Conservation (phyloP, 2,888 invertebrate species). For the Pristionchus exspectatus region DNA sequence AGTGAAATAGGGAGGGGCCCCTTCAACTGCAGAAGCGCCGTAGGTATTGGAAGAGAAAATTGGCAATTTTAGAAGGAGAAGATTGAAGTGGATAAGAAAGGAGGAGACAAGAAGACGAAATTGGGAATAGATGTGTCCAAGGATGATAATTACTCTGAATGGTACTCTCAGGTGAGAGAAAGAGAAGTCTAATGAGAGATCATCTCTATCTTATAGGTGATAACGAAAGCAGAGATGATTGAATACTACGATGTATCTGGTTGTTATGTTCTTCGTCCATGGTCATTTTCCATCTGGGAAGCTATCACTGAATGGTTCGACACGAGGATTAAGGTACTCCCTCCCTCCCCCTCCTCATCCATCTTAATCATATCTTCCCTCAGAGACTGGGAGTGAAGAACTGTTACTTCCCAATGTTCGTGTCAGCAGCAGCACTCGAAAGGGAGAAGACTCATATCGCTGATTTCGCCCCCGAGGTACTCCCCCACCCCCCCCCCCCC, state of each 20-base stretch:
- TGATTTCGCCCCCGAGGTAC: slow-evolving; percentile 97
- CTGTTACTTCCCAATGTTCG: slow-evolving; percentile 98
- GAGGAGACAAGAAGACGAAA: slow-evolving; percentile 91
- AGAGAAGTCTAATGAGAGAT: neutral
- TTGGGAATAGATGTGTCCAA: slow-evolving; percentile 93
- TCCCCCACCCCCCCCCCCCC: neutral
- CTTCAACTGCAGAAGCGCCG: too few species aligned
- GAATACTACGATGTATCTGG: slow-evolving; percentile 99
- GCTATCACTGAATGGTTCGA: slow-evolving; percentile 82
- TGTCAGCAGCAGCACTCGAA: slow-evolving; percentile 91
- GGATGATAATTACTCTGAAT: slow-evolving; percentile 92
- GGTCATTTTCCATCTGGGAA: slow-evolving; percentile 98
- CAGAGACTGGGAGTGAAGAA: slow-evolving; percentile 92
- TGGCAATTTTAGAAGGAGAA: slow-evolving; percentile 85
- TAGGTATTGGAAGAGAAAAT: slow-evolving; percentile 79
- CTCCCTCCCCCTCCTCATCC: neutral
- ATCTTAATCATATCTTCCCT: neutral
- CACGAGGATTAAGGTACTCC: slow-evolving; percentile 73
- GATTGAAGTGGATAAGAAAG: slow-evolving; percentile 82
- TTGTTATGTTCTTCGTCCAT: slow-evolving; percentile 96
- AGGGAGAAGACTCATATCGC: slow-evolving; percentile 97
- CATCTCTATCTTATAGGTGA: slow-evolving; percentile 80
- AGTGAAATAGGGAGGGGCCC: too few species aligned
- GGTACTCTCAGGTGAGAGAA: slow-evolving; percentile 89
- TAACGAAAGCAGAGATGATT: slow-evolving; percentile 94